phyloP scores from a whole-genome alignment of 2,888 invertebrate genomes.

The Sminthurinus aureus region DNA sequence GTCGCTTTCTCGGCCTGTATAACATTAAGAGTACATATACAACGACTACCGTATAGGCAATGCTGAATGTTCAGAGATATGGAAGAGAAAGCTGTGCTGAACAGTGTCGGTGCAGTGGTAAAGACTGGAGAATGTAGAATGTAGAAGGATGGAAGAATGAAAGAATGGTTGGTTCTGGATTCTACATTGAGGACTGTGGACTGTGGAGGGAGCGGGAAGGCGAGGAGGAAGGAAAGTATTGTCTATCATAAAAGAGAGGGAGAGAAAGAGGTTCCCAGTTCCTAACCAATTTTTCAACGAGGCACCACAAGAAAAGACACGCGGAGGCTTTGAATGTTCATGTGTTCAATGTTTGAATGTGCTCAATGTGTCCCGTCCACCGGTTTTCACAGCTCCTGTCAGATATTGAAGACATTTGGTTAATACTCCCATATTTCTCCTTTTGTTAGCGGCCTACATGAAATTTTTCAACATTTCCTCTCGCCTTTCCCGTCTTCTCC shows the following conservation, averaged over 20 bases:
- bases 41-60: no score
- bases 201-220: background rate
- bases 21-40: no score
- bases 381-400: slow-evolving; percentile 44
- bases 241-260: slow-evolving; percentile 23
- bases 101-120: no score
- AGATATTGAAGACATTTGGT: slow-evolving; percentile 52
- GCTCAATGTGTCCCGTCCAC: slow-evolving; percentile 22
- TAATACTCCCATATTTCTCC: slow-evolving; percentile 53
- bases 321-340: background rate
- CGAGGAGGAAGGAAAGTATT: slow-evolving; percentile 11
- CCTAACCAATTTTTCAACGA: slow-evolving; percentile 38
- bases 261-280: slow-evolving; percentile 18
- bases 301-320: slow-evolving; percentile 28
- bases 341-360: slow-evolving; percentile 37
- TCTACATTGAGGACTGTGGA: background rate
- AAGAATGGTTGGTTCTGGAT: background rate
- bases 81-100: slow-evolving; percentile 23
- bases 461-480: slow-evolving; percentile 49
- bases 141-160: no score
- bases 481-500: slow-evolving; percentile 20
- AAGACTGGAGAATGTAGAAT: background rate
- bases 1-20: no score
- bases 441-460: slow-evolving; percentile 48
- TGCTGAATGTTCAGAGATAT: no score